Evolutionary conservation across 1,140 invertebrate genomes (phyloP).

Genomic region (Chelonus insularis): DNA sequence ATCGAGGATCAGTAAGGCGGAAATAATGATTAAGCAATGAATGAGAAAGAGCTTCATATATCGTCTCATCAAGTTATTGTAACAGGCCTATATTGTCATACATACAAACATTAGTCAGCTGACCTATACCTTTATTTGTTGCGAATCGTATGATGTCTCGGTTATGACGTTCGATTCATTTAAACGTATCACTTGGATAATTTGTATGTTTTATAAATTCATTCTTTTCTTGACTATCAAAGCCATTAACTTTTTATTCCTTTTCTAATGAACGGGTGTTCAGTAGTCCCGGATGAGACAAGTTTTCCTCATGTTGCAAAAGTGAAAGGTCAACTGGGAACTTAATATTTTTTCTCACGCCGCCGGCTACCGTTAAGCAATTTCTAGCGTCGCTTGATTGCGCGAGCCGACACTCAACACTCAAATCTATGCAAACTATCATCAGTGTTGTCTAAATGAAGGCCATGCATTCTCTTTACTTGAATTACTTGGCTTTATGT

Average conservation of each 20-base stretch:
- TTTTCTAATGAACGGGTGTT: not conserved
- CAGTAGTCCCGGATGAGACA: not conserved
- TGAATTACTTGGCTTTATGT: not conserved
- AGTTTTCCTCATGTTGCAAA: constrained; percentile 11
- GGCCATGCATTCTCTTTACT: constrained; percentile 18
- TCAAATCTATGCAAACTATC: constrained; percentile 15
- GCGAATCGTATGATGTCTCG: constrained; percentile 11
- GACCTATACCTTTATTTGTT: constrained; percentile 31
- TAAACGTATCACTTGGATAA: constrained; percentile 44
- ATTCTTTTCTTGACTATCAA: not conserved
- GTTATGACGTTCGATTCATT: not conserved
- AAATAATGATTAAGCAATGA: constrained; percentile 56
- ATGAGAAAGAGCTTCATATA: constrained; percentile 58
- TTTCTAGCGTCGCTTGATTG: constrained; percentile 22
- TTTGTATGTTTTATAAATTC: constrained; percentile 45
- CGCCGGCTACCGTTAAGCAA: constrained; percentile 23
- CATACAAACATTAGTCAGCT: constrained; percentile 46
- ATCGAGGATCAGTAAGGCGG: constrained; percentile 39
- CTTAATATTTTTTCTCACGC: constrained; percentile 25
- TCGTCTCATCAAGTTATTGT: constrained; percentile 49
- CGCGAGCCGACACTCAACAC: constrained; percentile 14
- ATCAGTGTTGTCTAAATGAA: constrained; percentile 13
- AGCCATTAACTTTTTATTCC: not conserved
- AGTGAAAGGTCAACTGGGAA: constrained; percentile 23
- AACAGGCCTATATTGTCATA: constrained; percentile 49